Base-by-base conservation (phyloP, 35 echinoderm and acorn worm species). In the Anneissia japonica region DNA sequence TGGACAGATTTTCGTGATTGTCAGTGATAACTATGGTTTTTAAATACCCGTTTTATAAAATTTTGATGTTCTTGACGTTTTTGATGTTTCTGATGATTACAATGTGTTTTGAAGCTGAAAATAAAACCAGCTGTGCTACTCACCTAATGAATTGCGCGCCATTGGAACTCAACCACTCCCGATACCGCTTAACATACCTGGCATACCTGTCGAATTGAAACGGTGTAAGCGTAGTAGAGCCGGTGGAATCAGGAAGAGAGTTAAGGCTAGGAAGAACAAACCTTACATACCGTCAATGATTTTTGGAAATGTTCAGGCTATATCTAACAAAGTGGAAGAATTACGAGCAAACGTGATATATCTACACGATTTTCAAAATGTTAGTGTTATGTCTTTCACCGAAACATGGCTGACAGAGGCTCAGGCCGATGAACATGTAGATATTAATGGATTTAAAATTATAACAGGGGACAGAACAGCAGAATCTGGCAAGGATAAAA, bases 201-300 rank as follows among this genome's bases (percentile, higher is more conserved):
- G n/a, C n/a, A n/a, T 38, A 34, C 84, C 72, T 13, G 35, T n/a
- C 1, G 72, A 86, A 36, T 37, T 76, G 74, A 23, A 76, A 39
- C 72, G 30, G 39, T 26, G 84, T 3, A 86, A 86, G 37, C 74
- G 32, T 1, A 28, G 74, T 17, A 76, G n/a, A 73, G 73, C 12
- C 11, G 31, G 72, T 36, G 84, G 84, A 35, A 37, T 76, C 23
- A 76, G 72, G 39, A 32, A 46, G 32, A 38, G 83, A 26, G 74
- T 37, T 77, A 74, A 39, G 17, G 40, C n/a, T 35, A 32, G 72
- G 0, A 76, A 86, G 36, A 35, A 86, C 43, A 86, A 28, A 86
- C 84, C 84, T 75, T 86, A 73, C 36, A 40, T 86, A 21, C 84
- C 84, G 43, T 37, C 84, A 86, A 84, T 86, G n/a, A 86, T 86